A percentile compares a stretch with the other conserved stretches of the same genome.
These are phyloP conservation scores for Drosophila mayaguana DNA, from an alignment of 2,888 invertebrate genomes.

Conservation along the genomic window DNA sequence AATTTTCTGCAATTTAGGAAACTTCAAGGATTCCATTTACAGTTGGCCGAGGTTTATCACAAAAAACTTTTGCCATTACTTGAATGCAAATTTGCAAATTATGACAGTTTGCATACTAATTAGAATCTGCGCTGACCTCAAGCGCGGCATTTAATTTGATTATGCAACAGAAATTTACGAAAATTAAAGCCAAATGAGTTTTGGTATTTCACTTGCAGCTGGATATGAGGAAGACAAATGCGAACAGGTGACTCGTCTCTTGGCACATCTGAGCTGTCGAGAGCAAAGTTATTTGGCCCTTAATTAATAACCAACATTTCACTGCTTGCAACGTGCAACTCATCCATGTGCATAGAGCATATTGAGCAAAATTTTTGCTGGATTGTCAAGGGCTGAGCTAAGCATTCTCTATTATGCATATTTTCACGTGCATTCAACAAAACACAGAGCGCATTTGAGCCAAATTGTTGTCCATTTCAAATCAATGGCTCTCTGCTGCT, in stretches of 20 bases:
- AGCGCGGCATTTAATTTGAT: slow-evolving; percentile 57
- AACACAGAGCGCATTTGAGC: not conserved
- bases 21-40: slow-evolving; percentile 14
- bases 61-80: slow-evolving; percentile 71
- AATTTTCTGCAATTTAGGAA: slow-evolving; percentile 24
- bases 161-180: slow-evolving; percentile 28
- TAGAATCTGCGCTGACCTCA: slow-evolving; percentile 44
- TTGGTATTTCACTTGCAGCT: not conserved
- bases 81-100: slow-evolving; percentile 75
- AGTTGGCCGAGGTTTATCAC: slow-evolving; percentile 52
- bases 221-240: not conserved
- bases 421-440: slow-evolving; percentile 16
- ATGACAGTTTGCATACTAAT: slow-evolving; percentile 68
- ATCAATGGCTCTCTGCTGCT: not conserved
- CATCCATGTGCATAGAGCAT: slow-evolving; percentile 3
- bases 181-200: slow-evolving; percentile 1
- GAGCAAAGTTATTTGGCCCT: not conserved
- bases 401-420: slow-evolving; percentile 24
- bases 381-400: slow-evolving; percentile 1
- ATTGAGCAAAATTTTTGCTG: slow-evolving; percentile 20
- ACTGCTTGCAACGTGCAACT: slow-evolving; percentile 20
- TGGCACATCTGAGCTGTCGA: slow-evolving; percentile 4
- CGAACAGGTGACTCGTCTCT: not conserved
- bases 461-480: not conserved
- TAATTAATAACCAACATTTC: slow-evolving; percentile 42